phyloP scores from a whole-genome alignment of 1,140 invertebrate genomes.

The Octopus bimaculoides region DNA sequence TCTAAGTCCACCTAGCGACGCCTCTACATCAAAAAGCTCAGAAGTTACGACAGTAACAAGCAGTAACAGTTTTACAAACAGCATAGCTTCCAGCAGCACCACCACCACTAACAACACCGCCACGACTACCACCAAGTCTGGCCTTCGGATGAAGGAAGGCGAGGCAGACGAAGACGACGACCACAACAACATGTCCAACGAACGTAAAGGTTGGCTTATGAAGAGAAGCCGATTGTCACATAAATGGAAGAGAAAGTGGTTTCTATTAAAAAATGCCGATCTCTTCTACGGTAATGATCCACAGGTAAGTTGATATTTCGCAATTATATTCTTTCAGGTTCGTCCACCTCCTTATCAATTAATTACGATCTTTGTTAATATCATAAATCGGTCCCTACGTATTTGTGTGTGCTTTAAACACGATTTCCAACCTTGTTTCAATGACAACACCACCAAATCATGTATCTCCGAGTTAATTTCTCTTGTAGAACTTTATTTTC shows the following conservation, averaged over 20 bases:
- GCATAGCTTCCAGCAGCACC: background rate
- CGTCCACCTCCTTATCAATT: no score
- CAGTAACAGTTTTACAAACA: background rate
- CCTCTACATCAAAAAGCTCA: background rate
- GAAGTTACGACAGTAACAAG: background rate
- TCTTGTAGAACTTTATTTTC: no score
- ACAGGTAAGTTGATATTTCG: slow-evolving; percentile 34
- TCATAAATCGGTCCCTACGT: no score
- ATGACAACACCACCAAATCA: no score
- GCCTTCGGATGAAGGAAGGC: background rate
- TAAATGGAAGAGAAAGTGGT: slow-evolving; percentile 50
- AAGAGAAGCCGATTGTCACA: slow-evolving; percentile 45
- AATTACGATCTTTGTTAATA: no score
- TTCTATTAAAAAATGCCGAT: slow-evolving; percentile 48
- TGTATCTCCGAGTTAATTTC: no score
- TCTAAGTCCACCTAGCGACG: background rate
- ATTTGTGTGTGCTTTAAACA: no score
- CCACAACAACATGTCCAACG: slow-evolving; percentile 3
- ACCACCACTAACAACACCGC: background rate
- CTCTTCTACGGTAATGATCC: slow-evolving; percentile 47
- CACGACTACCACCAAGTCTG: background rate
- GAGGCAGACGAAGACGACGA: background rate
- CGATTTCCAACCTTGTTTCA: no score
- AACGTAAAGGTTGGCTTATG: slow-evolving; percentile 42
- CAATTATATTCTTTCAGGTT: no score